Evolutionary conservation across 1,140 invertebrate genomes (phyloP).

Genomic region (Drosophila ogumai): DNA sequence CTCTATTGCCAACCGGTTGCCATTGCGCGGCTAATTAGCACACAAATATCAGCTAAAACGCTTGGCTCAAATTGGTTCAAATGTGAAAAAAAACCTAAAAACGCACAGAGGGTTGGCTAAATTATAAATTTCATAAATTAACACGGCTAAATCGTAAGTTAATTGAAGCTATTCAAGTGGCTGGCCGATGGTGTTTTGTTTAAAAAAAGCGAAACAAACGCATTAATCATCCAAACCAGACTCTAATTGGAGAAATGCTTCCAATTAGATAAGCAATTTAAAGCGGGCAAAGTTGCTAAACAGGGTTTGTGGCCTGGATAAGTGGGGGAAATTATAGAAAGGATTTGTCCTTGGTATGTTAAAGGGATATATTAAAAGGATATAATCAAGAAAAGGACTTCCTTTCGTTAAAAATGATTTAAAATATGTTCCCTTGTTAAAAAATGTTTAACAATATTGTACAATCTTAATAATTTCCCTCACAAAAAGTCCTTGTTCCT

Average conservation of each 20-base stretch:
- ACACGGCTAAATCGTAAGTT: constrained; percentile 34
- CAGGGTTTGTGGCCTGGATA: constrained; percentile 6
- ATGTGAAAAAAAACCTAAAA: background rate
- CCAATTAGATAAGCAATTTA: constrained; percentile 19
- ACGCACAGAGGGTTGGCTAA: background rate
- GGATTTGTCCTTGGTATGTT: background rate
- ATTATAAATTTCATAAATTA: constrained; percentile 41
- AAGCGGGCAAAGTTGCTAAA: background rate
- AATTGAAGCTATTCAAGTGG: constrained; percentile 38
- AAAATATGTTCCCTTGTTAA: background rate
- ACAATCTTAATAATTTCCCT: too few species aligned
- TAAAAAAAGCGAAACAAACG: constrained; percentile 6
- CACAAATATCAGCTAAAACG: constrained; percentile 42
- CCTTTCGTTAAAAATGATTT: background rate
- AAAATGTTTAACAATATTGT: background rate
- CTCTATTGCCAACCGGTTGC: constrained; percentile 38
- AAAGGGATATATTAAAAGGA: background rate
- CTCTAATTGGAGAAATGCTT: constrained; percentile 38
- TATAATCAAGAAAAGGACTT: background rate
- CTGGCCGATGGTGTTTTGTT: constrained; percentile 9
- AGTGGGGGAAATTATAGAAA: background rate
- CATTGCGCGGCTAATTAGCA: constrained; percentile 41
- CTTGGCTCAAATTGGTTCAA: constrained; percentile 7
- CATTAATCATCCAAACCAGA: constrained; percentile 40
- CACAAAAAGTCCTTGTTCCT: background rate